Percentiles rank a stretch among this genome's conserved stretches.
These are phyloP conservation scores for Diarsia rubi DNA, from an alignment of 2,888 invertebrate species.

Conservation along the genomic window DNA sequence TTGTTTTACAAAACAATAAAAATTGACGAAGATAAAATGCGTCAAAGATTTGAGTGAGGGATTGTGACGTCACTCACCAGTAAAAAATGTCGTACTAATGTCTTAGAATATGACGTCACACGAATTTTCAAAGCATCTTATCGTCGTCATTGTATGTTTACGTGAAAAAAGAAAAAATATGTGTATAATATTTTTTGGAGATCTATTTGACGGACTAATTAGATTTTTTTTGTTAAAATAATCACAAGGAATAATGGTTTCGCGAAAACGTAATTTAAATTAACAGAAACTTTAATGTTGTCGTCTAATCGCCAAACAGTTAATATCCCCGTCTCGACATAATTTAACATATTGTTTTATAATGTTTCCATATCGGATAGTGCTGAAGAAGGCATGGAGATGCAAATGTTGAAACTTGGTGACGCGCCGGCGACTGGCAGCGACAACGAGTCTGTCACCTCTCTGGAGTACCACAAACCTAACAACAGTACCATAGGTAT, in stretches of 20 bases:
- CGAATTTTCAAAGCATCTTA: too few species aligned
- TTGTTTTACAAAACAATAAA: too few species aligned
- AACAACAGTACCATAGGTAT: constrained; percentile 93
- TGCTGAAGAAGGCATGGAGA: constrained; percentile 95
- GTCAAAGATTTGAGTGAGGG: too few species aligned
- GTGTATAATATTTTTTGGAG: too few species aligned
- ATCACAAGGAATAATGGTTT: neutral
- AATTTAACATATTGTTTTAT: neutral
- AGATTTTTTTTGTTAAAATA: too few species aligned
- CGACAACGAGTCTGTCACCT: constrained; percentile 92
- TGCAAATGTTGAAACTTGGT: constrained; percentile 92
- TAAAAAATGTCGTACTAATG: too few species aligned
- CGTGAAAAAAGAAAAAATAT: too few species aligned
- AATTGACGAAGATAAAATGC: too few species aligned
- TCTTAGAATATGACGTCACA: too few species aligned
- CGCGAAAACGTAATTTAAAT: neutral
- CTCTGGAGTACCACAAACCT: constrained; percentile 92
- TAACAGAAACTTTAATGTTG: neutral
- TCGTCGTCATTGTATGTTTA: too few species aligned
- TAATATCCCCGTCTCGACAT: neutral
- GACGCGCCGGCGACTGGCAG: constrained; percentile 87
- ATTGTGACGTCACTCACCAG: too few species aligned
- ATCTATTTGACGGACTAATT: too few species aligned
- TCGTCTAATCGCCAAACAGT: neutral
- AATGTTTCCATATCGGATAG: constrained; percentile 78